phyloP scores from a whole-genome alignment of 2,797 vertebrate genomes.

The Gambelia wislizenii region DNA sequence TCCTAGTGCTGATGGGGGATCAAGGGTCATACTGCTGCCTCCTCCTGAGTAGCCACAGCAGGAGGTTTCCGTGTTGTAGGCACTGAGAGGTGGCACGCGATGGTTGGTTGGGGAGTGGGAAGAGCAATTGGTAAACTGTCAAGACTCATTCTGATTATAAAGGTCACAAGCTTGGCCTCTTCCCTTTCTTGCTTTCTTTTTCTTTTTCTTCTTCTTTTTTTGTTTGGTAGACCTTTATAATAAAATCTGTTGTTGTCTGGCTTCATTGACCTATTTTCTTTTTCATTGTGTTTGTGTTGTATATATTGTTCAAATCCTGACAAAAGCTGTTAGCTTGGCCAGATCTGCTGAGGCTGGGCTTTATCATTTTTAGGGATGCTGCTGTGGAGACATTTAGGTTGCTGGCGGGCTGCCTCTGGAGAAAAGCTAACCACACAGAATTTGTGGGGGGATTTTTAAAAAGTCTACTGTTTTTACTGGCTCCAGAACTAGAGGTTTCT shows the following conservation, averaged over 20 bases:
- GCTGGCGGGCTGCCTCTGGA: slow-evolving; percentile 10
- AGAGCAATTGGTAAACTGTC: slow-evolving; percentile 35
- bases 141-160: slow-evolving; percentile 52
- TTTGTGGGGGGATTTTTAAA: neutral
- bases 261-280: slow-evolving; percentile 62
- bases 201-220: neutral
- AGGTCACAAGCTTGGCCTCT: slow-evolving; percentile 70
- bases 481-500: too few relatives aligned
- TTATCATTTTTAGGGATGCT: neutral
- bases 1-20: neutral
- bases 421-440: neutral
- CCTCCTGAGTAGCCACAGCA: neutral
- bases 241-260: slow-evolving; percentile 59
- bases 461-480: neutral
- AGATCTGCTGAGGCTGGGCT: slow-evolving; percentile 34
- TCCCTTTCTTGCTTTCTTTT: slow-evolving; percentile 18
- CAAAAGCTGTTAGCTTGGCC: neutral
- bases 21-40: neutral
- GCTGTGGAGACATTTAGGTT: neutral
- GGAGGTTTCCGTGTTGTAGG: neutral
- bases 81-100: neutral
- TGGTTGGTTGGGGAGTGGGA: neutral
- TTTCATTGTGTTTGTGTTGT: neutral
- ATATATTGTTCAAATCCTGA: slow-evolving; percentile 46
- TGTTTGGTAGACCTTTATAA: slow-evolving; percentile 65